Evolutionary conservation across 2,113 vertebrate genomes (phyloP), one percentile per base, ranked within the genome.

Genomic region (zebrafish (Danio rerio)): DNA sequence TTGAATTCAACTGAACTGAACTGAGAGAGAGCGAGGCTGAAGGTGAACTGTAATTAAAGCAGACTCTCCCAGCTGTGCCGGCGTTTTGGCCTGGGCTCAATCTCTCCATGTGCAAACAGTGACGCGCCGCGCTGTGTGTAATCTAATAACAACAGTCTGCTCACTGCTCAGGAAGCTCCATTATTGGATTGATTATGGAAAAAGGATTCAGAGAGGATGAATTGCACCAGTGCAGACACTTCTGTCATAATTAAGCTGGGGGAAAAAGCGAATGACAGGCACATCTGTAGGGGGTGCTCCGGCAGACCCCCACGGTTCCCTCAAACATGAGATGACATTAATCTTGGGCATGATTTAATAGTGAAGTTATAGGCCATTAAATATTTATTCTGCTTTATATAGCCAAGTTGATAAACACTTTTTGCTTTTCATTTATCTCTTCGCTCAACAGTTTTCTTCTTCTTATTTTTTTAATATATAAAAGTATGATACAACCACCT

Each of bases 131-230:
- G 63, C 43, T 45, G 6, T 72, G 65, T 76, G 65, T 77, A 82
- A 86, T 86, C 81, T 85, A 81, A 85, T 81, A 79, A 80, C 79
- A 65, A 55, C 45, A 43, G 49, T 75, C 43, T 78, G 59, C 61
- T 73, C 74, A 53, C 18, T 68, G 21, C n/a, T 71, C 56, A 68
- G 72, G 74, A 83, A 21, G 59, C 61, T 78, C 42, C 50, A 56
- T 53, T 55, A 78, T 76, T 72, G 47, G 69, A 81, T 82, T 81
- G 74, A 76, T 63, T 72, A 83, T 47, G 31, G 40, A 49, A 81
- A 82, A 79, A 65, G 78, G 42, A 42, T 79, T 70, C n/a, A 43
- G 53, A 61, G 21, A 13, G 42, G 68, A 63, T 81, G 75, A 87
- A 76, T 72, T 77, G 71, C 63, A 75, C 10, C 45, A 72, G 40